These are phyloP conservation scores for Himantopus leucocephalus DNA, from an alignment of 2,113 vertebrate species.

Conservation along the genomic window DNA sequence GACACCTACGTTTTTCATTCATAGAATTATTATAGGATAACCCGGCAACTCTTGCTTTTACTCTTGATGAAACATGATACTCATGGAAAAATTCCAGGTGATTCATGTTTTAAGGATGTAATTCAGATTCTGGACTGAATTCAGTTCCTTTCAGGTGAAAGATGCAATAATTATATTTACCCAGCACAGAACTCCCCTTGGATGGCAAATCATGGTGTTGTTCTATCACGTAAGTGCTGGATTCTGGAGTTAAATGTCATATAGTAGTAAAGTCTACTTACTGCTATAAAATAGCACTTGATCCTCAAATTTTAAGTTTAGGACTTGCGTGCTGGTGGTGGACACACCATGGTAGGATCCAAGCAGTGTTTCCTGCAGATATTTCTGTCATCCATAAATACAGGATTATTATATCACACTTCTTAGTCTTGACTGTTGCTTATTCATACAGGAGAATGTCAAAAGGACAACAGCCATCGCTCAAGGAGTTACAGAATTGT, in stretches of 20 bases:
- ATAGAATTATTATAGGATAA: not conserved
- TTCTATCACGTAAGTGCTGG: not conserved
- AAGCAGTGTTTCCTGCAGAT: not conserved
- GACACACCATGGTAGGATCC: not conserved
- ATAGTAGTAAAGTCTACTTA: not conserved
- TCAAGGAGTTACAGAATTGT: not conserved
- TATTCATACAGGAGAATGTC: not conserved
- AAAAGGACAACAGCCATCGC: not conserved
- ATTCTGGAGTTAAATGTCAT: not conserved
- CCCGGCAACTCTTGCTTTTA: not conserved
- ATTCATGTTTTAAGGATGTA: not conserved
- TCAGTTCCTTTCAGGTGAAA: not conserved
- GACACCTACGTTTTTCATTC: not conserved
- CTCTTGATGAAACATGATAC: not conserved
- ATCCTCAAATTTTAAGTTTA: not conserved
- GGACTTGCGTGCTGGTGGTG: not conserved
- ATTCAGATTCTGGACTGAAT: not conserved
- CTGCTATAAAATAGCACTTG: not conserved
- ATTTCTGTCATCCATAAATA: not conserved
- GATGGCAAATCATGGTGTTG: not conserved
- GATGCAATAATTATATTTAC: not conserved
- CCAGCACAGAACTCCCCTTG: not conserved
- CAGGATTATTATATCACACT: not conserved
- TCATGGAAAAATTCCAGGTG: not conserved
- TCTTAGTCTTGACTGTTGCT: not conserved